Evolutionary conservation across 2,113 vertebrate species (phyloP), one percentile per base, ranked within the genome.

Genomic region (Chaetops frenatus): DNA sequence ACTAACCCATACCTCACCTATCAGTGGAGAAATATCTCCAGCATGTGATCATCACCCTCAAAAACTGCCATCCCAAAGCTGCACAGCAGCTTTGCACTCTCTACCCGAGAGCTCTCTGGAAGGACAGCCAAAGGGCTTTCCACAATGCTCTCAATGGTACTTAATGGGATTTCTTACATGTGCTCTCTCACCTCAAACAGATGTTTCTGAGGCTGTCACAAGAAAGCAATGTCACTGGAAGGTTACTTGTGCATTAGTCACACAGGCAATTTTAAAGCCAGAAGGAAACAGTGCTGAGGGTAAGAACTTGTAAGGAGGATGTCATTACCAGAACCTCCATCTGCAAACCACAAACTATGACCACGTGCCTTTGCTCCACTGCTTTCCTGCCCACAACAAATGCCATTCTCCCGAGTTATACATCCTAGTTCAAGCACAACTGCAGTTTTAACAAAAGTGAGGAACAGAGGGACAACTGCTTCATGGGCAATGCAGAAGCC

Each of bases 401-500:
- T 9, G 48, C 38, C 44, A 65, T 35, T 62, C 65, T 81, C 35
- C 16, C 4, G 1, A 77, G 14, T 44, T 38, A 80, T 0, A 50
- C 7, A 33, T 8, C 20, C 50, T 15, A 42, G 10, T 3, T 66
- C 45, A 35, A 54, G 21, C 60, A 71, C 31, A 81, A 42, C 42
- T 47, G 40, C 27, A 62, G 14, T 65, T 61, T 66, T 44, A 54
- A 50, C 27, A 6, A 1, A 62, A n/a, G 4, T 19, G 19, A 87
- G 28, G 73, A 90, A 80, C 0, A 79, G 6, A 1, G 15, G 5
- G 8, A 89, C 36, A 60, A 33, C 24, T 74, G 27, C 40, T 76
- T 28, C 0, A 0, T 4, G 2, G 31, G 42, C 40, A 91, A 15
- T 6, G 8, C 10, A n/a, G 36, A 14, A 62, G 15, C 36, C 35